Conservation (phyloP, 2,888 invertebrate species). For the Zhuqinia jingwanae region DNA sequence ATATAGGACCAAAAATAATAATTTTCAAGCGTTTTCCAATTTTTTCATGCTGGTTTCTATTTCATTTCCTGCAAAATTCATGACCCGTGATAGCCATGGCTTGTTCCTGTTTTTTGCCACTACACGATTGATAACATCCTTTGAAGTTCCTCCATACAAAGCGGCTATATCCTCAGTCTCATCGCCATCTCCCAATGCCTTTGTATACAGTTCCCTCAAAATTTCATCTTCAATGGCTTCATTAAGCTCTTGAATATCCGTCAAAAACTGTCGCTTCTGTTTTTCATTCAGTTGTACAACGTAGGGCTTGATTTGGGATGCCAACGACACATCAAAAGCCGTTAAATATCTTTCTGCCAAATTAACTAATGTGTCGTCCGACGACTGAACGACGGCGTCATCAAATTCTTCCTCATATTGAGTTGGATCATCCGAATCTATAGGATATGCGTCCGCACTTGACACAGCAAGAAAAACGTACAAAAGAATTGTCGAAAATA, state of each 20-base stretch:
- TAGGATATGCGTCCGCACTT: background rate
- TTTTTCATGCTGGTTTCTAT: constrained; percentile 31
- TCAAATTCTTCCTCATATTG: constrained; percentile 17
- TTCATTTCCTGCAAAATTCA: constrained; percentile 69
- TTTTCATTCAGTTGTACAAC: constrained; percentile 50
- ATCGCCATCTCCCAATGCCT: background rate
- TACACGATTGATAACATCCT: constrained; percentile 57
- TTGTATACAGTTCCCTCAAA: constrained; percentile 24
- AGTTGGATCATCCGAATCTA: too few species aligned
- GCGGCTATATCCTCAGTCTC: constrained; percentile 29
- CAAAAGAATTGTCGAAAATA: too few species aligned
- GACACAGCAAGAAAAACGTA: background rate
- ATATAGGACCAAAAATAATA: too few species aligned
- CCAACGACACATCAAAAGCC: constrained; percentile 49
- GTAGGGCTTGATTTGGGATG: constrained; percentile 53
- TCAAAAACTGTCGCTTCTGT: constrained; percentile 61
- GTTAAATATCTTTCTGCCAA: constrained; percentile 62
- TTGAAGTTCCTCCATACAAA: constrained; percentile 54
- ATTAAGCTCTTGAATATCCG: constrained; percentile 65
- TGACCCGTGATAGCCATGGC: constrained; percentile 63
- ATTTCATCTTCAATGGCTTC: constrained; percentile 67
- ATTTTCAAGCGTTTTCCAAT: background rate
- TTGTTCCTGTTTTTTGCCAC: constrained; percentile 47
- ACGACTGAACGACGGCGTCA: too few species aligned
- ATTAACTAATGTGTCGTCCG: constrained; percentile 21